Evolutionary conservation across 2,888 invertebrate species (phyloP), one percentile per base, ranked within the genome.

Genomic region (Spodoptera exigua): DNA sequence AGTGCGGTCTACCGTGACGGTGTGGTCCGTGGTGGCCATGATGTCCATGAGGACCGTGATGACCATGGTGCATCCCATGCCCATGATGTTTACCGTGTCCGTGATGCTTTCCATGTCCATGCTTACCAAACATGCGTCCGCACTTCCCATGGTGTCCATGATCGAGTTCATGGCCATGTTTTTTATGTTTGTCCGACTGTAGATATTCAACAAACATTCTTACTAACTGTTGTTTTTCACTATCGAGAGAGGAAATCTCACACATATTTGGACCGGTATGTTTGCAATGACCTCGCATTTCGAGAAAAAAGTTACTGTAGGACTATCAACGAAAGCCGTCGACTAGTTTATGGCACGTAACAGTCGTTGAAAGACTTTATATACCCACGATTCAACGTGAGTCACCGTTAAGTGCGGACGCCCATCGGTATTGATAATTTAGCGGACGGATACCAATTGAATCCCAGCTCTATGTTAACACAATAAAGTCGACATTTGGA

Each of bases 201-300:
- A 84, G 52, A 48, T 79, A 83, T 3, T 77, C 66, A 1, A 77
- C 67, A 39, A 83, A 82, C 63, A 73, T 73, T 32, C 66, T 68
- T 12, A 84, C 51, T 13, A 85, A 17, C 17, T 79, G 70, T 43
- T 76, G 49, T 60, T 82, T 80, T 60, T 80, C 70, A 18, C 56
- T 54, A 40, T 46, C 46, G 4, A 54, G 43, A 9, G 37, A 16
- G 17, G 62, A 37, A 46, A 79, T 72, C 13, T 74, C 70, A 21
- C 65, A 64, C 59, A 75, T 71, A 74, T 74, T 68, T 27, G 48
- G 55, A 51, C 65, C 67, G 14, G 54, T 55, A 57, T 68, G 71
- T 53, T 74, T 66, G 51, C 74, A 68, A 52, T 53, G 65, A 32
- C 69, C 76, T 47, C 62, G 70, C 83, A 85, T 84, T 70, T 76